Base-by-base conservation (phyloP, 2,797 vertebrate genomes). In the Danio tinwini region DNA sequence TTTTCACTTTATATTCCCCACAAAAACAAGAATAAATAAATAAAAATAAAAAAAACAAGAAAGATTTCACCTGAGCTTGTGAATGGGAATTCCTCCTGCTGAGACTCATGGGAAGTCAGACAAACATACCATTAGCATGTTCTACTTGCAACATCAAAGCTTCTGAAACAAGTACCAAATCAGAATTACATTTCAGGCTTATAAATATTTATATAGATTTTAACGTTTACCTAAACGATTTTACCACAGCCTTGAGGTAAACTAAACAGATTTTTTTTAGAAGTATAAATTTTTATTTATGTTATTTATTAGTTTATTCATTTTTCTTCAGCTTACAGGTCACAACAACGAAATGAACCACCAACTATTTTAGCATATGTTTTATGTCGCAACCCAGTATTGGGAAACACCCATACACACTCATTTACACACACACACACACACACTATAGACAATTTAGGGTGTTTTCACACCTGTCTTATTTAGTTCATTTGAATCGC, bases 191-290 rank as follows among this genome's bases (percentile, higher is more conserved):
- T 69, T 52, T 52, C 47, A 39, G 47, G 21, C n/a, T 17, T 40
- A 53, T 53, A 17, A 39, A 70, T 70, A 70, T 39, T 53, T 12
- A 17, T 7, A 42, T 39, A 61, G 6, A 7, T 69, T 12, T 17
- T 17, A 11, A 70, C 40, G 10, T 2, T 40, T 40, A 39, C 16
- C 16, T 7, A 10, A n/a, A 59, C 21, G 0, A 68, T 52, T 69
- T 69, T 69, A 69, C 29, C 37, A n/a, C 16, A 69, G 29, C 69
- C 67, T 5, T 52, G 10, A 39, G 29, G 17, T 52, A n/a, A n/a
- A 39, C 11, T 16, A 52, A 53, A 12, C 39, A 8, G 4, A 5
- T 69, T 52, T 37, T 7, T 13, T 45, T 45, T 13, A 7, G 17
- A 45, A 29, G 29, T 29, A 29, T 29, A 29, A 29, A 29, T 29